phyloP scores from a whole-genome alignment of 2,113 vertebrate species.

The Addax nasomaculatus region DNA sequence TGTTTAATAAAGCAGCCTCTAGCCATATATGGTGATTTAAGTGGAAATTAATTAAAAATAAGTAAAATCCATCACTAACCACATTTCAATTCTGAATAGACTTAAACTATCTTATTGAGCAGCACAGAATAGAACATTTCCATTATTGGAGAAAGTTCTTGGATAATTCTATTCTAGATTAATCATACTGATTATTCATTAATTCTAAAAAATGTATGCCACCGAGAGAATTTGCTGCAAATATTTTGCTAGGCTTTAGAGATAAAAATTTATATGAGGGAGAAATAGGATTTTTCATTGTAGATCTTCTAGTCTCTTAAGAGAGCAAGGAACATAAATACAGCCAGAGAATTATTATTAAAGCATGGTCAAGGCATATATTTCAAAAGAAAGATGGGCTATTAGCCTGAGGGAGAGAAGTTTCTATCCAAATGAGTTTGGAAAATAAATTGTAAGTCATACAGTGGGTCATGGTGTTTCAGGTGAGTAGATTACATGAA shows the following conservation, averaged over 20 bases:
- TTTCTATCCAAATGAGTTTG: not conserved
- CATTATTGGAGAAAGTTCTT: not conserved
- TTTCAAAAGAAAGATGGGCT: not conserved
- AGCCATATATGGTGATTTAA: not conserved
- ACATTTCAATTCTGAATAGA: not conserved
- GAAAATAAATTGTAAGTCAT: not conserved
- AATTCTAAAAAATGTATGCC: not conserved
- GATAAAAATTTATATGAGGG: not conserved
- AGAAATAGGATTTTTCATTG: not conserved
- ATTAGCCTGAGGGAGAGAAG: not conserved
- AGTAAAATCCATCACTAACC: not conserved
- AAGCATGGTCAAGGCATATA: not conserved
- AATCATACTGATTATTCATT: not conserved
- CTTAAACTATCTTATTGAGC: no score
- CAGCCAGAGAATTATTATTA: not conserved
- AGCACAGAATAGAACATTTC: not conserved
- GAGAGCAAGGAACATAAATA: not conserved
- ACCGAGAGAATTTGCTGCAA: not conserved
- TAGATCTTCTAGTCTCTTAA: not conserved
- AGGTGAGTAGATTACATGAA: not conserved
- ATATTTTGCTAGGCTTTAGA: not conserved
- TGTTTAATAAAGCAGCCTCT: not conserved
- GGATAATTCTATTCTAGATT: not conserved
- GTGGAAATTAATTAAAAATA: not conserved
- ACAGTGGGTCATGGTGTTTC: not conserved